Base-by-base conservation (phyloP, 1,140 invertebrate species). In the Pogonognathellus flavescens region DNA sequence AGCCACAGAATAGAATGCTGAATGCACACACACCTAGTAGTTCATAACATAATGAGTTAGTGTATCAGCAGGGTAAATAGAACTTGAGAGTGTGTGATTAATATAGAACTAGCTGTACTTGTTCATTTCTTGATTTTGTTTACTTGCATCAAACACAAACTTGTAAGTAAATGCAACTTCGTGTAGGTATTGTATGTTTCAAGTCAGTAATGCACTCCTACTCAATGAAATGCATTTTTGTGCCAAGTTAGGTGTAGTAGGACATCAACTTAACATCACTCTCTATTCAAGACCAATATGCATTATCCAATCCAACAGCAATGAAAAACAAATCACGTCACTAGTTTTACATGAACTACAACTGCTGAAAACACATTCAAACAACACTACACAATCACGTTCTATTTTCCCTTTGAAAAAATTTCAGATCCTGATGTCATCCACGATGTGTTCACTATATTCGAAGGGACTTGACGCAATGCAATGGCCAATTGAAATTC, bases 271-370 rank as follows among this genome's bases (percentile, higher is more conserved):
- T 20, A 41, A 62, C 59, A 20, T n/a, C 62, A 66, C 62, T 66
- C 62, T 66, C 22, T 66, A 66, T 66, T 66, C 20, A 66, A 66
- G 62, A 66, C 22, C 62, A 66, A 20, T n/a, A n/a, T 66, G 22
- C 25, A 25, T 25, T 66, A 20, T 31, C 25, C 25, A 66, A 25
- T 25, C 22, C 9, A 66, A 66, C 62, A 25, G 20, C 22, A 66
- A 31, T 66, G 25, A 66, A 66, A 20, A 66, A 25, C 20, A 66
- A 41, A 41, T 18, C 59, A 60, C 22, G 11, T 60, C 59, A 60
- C 22, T 60, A 18, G 22, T 25, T 20, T 66, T 20, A 66, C 62
- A 66, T 41, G 31, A 20, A 66, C 22, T 25, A 25, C 62, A 22
- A 66, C 62, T 66, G 62, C 22, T 20, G 11, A 66, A 66, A 66